These are phyloP conservation scores for Oxytorus armatus DNA, from an alignment of 2,888 invertebrate species.

Conservation along the genomic window DNA sequence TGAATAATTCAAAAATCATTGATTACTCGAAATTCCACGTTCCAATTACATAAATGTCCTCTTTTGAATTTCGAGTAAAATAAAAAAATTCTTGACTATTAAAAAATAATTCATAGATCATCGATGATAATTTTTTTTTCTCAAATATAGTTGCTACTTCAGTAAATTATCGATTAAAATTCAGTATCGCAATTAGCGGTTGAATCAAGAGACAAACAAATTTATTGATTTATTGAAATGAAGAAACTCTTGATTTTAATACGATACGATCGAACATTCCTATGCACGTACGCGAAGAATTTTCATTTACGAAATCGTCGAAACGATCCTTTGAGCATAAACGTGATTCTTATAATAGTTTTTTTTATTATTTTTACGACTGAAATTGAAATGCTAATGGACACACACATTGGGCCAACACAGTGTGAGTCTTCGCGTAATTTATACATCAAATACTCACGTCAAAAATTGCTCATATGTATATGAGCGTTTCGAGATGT, in stretches of 20 bases:
- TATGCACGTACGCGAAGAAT: constrained; percentile 18
- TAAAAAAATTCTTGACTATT: too few species aligned
- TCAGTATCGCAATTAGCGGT: not conserved
- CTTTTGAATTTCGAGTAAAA: too few species aligned
- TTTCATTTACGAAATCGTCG: constrained; percentile 51
- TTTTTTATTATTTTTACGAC: too few species aligned
- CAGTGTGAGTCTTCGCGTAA: constrained; percentile 38
- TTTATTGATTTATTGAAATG: not conserved
- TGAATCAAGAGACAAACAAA: too few species aligned
- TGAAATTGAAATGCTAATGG: constrained; percentile 56
- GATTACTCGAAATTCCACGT: too few species aligned
- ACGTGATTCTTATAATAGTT: constrained; percentile 35
- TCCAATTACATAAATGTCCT: too few species aligned
- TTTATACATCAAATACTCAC: constrained; percentile 25
- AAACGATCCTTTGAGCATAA: not conserved
- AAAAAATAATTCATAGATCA: too few species aligned
- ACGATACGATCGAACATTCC: constrained; percentile 17
- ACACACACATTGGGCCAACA: constrained; percentile 40
- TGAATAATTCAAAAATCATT: too few species aligned
- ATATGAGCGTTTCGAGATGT: not conserved
- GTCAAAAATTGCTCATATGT: constrained; percentile 23
- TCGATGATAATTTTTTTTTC: too few species aligned
- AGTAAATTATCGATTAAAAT: not conserved
- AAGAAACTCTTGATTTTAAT: not conserved
- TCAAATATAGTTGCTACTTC: too few species aligned